Conservation (phyloP, 2,888 invertebrate species). For the Ichneumoninae sp. region DNA sequence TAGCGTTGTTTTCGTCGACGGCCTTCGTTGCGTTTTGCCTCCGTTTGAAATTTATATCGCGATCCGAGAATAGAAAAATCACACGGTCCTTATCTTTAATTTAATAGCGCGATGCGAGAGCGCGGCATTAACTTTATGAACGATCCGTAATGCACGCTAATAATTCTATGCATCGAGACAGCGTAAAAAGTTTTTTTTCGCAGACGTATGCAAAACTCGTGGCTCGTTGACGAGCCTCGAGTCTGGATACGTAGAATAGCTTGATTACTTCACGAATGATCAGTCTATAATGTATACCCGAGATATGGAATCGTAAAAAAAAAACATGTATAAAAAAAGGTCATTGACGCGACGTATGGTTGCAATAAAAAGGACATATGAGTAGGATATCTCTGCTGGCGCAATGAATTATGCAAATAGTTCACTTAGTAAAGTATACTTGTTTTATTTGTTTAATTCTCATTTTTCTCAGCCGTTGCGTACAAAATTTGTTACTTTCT, state of each 20-base stretch:
- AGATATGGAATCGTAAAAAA: not conserved
- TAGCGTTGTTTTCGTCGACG: slow-evolving; percentile 28
- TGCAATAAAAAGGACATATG: not conserved
- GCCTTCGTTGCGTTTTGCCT: not conserved
- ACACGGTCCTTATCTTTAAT: slow-evolving; percentile 21
- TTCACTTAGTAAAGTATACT: slow-evolving; percentile 44
- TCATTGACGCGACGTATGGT: slow-evolving; percentile 19
- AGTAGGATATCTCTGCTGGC: not conserved
- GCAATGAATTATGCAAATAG: slow-evolving; percentile 19
- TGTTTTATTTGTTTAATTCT: slow-evolving; percentile 31
- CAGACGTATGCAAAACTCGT: slow-evolving; percentile 3
- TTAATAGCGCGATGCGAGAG: slow-evolving; percentile 13
- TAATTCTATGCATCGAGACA: not conserved
- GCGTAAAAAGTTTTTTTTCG: not conserved
- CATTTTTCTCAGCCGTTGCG: slow-evolving; percentile 1
- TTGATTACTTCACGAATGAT: slow-evolving; percentile 5
- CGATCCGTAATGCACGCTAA: not conserved
- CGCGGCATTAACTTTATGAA: not conserved
- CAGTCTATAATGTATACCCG: not conserved
- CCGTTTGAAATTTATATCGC: not conserved
- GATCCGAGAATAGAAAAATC: slow-evolving; percentile 30
- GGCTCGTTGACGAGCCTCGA: not conserved
- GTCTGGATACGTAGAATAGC: not conserved
- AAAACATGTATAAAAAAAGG: slow-evolving; percentile 2
- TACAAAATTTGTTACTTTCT: slow-evolving; percentile 35